Base-by-base conservation (phyloP, 2,888 invertebrate species). In the Leptopilina drosophilae region DNA sequence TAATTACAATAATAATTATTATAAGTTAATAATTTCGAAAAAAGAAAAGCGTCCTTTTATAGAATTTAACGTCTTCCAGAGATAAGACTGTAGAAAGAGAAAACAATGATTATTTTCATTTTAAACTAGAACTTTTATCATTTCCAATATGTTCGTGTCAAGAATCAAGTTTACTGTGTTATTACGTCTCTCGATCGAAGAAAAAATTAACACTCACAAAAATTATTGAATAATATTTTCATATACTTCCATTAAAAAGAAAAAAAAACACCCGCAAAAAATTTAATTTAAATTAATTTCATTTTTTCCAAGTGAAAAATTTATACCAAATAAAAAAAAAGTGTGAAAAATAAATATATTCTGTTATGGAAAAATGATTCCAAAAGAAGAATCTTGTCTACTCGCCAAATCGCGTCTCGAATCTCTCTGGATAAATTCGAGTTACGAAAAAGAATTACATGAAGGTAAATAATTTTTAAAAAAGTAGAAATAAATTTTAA, bases 371-470 rank as follows among this genome's bases (percentile, higher is more conserved):
- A 83, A 78, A 78, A 87, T 88, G 87, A 82, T 80, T 67, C 77
- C 83, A 0, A 80, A 81, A 40, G 88, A 89, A 79, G 86, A 77
- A 40, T 81, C 87, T 73, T 85, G 84, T 82, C 83, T 88, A 0
- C 79, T 86, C 9, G 81, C 67, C 7, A 84, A 80, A 62, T 66
- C 81, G n/a, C 33, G 64, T 14, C 73, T 77, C 33, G 79, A 83
- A 62, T 69, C 80, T 1, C 78, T 86, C 12, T 67, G 67, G 12
- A 84, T 84, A 77, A 81, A 81, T 33, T 76, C 75, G 4, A 46
- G 75, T 7, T 80, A 80, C n/a, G 15, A 67, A 12, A 81, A 81
- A 64, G 20, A 62, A 53, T 7, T 64, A 33, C 33, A 80, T 46
- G 26, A 26, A 46, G 76, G 76, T 76, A 76, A 40, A 59, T 8